Evolutionary conservation across 1,140 invertebrate genomes (phyloP).

Genomic region (Drosophila athabasca): DNA sequence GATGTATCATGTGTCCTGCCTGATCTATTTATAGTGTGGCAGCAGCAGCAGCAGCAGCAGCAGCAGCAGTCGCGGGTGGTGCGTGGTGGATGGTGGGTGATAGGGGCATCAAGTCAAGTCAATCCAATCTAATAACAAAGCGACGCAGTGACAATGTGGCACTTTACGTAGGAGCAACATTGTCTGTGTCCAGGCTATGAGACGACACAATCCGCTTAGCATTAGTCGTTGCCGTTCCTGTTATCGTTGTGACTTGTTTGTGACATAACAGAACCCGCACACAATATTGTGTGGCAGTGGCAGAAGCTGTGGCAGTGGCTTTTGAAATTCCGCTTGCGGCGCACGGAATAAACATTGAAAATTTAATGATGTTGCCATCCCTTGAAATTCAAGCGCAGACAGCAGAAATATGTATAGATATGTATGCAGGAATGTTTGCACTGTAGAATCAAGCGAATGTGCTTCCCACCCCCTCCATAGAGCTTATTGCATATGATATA

Average conservation of each 20-base stretch:
- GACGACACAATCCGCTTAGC: constrained; percentile 48
- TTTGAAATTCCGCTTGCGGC: constrained; percentile 35
- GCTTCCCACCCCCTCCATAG: too few relatives aligned
- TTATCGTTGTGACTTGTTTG: constrained; percentile 33
- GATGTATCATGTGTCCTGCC: constrained; percentile 22
- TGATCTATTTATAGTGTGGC: constrained; percentile 36
- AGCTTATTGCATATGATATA: too few relatives aligned
- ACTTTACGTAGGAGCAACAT: constrained; percentile 19
- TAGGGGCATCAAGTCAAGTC: constrained; percentile 33
- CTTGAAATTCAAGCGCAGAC: constrained; percentile 34
- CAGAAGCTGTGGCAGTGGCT: background rate
- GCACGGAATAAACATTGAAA: constrained; percentile 37
- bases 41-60: constrained; percentile 6
- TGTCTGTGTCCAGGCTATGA: constrained; percentile 27
- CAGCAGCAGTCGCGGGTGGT: background rate
- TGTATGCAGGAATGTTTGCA: background rate
- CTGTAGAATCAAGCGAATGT: too few relatives aligned
- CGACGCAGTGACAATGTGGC: too few relatives aligned
- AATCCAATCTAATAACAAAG: constrained; percentile 60
- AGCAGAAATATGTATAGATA: constrained; percentile 4
- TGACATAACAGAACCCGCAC: constrained; percentile 14
- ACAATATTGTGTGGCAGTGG: constrained; percentile 6
- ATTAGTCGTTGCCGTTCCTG: constrained; percentile 2
- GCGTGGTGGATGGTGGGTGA: background rate
- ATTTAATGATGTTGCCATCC: constrained; percentile 59